phyloP scores from a whole-genome alignment of 2,113 vertebrate species.

The Panthera uncia region DNA sequence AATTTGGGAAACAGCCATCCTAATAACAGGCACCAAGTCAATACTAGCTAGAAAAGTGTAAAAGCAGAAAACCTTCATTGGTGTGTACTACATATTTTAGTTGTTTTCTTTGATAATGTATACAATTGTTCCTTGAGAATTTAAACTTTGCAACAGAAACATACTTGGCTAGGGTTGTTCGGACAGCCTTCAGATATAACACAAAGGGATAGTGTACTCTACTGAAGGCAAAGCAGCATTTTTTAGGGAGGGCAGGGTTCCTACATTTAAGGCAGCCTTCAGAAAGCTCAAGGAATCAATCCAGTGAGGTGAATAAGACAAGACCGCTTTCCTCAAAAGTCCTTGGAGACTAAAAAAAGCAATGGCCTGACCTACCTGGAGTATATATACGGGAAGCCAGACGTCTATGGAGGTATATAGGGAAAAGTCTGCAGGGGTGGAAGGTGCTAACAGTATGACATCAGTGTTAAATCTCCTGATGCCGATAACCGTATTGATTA shows the following conservation, averaged over 20 bases:
- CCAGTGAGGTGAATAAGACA: neutral
- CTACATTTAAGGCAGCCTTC: neutral
- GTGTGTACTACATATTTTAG: neutral
- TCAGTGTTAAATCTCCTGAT: neutral
- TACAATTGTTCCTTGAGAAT: neutral
- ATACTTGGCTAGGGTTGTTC: neutral
- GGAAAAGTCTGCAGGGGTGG: neutral
- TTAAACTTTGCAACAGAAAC: neutral
- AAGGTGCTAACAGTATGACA: neutral
- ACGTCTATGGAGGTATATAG: neutral
- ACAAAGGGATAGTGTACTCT: constrained; percentile 42
- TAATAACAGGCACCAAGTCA: neutral
- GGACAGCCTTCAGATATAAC: neutral
- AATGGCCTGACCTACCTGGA: neutral
- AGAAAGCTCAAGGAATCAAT: neutral
- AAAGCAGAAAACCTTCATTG: neutral
- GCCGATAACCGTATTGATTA: too few relatives aligned
- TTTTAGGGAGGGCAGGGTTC: neutral
- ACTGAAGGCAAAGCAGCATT: neutral
- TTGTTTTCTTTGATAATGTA: neutral
- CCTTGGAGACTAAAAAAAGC: neutral
- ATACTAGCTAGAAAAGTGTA: neutral
- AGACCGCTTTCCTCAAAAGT: neutral
- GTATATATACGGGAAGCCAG: neutral
- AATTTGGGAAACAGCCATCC: neutral